Base-by-base conservation (phyloP, 2,797 vertebrate species). In the Pogonophryne albipinna region DNA sequence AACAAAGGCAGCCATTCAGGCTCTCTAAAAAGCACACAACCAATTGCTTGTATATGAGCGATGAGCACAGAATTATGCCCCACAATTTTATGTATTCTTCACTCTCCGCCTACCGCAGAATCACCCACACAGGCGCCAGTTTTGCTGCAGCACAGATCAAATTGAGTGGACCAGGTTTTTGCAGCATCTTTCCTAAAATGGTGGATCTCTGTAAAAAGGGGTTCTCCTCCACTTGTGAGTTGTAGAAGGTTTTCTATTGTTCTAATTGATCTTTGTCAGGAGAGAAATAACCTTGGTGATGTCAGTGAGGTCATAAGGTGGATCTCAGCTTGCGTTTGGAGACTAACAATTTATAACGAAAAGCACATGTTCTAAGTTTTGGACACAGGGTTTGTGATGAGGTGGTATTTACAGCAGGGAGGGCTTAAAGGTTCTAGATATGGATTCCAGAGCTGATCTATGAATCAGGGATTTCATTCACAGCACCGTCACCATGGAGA, bases 1-100 rank as follows among this genome's bases (percentile, higher is more conserved):
- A 85, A 88, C 83, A 88, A 90, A 87, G 82, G 72, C 63, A 6
- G 56, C 72, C 67, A 86, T 89, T 88, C 81, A 91, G 80, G 68
- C 69, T 61, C 2, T 27, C 84, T 87, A 76, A 84, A 84, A 76
- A 83, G 66, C 71, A 76, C 63, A 79, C 63, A 83, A 80, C 66
- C 80, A 80, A 83, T 56, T 76, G 83, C 75, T 82, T 67, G 59
- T 74, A 78, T 82, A 87, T 90, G 84, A 90, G 84, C 60, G 71
- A 90, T 90, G 90, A 82, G 68, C 4, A 3, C 7, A 57, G 79
- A 73, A 85, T 81, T 81, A 85, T 66, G 49, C 58, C 47, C 60
- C 72, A 62, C 27, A 23, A 61, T 83, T 62, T 59, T 64, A 61
- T 76, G 70, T 77, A 68, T 81, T 71, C 81, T 74, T 82, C 70